Base-by-base conservation (phyloP, 2,888 invertebrate genomes). In the Pseudococcus longispinus region DNA sequence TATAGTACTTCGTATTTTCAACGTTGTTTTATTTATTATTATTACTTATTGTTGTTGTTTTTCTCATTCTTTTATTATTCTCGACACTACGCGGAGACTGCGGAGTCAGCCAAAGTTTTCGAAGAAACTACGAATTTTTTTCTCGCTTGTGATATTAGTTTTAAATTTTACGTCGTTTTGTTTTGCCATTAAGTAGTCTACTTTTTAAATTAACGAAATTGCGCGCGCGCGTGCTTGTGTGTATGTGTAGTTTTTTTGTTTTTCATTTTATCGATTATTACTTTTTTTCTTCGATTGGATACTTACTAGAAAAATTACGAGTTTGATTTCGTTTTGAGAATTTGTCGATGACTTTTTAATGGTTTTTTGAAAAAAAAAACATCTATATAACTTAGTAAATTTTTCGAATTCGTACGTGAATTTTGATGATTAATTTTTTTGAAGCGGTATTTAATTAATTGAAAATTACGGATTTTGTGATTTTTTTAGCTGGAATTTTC, bases 121-220 rank as follows among this genome's bases (percentile, higher is more conserved):
- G 60, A 23, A 23, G 8, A 82, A 42, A 82, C 46, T 42, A 44
- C 46, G 42, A 44, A 42, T 82, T 82, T 82, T 42, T 20, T 32
- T 82, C 29, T 32, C 23, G 46, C 29, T 83, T 51, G 55, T 83
- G 51, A 83, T 83, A 83, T 83, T 83, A 83, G 29, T 83, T 83
- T 55, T 83, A 83, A 82, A 83, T 83, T 83, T 83, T 83, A 51
- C 46, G 46, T 82, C 82, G 42, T 46, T 82, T 23, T 42, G 46
- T 44, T 44, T 42, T 46, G 82, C 82, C 46, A 42, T 44, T 82
- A 82, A 82, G 42, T 44, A 82, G 46, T 82, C 26, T 82, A 42
- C 20, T 23, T n/a, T 42, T 23, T 60, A 15, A 46, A 70, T 70
- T 70, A 70, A 70, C 70, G 42, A 32, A 46, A 46, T 82, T 42